Evolutionary conservation across 2,888 invertebrate species (phyloP).

Genomic region (Rambutsinella grinnellia): DNA sequence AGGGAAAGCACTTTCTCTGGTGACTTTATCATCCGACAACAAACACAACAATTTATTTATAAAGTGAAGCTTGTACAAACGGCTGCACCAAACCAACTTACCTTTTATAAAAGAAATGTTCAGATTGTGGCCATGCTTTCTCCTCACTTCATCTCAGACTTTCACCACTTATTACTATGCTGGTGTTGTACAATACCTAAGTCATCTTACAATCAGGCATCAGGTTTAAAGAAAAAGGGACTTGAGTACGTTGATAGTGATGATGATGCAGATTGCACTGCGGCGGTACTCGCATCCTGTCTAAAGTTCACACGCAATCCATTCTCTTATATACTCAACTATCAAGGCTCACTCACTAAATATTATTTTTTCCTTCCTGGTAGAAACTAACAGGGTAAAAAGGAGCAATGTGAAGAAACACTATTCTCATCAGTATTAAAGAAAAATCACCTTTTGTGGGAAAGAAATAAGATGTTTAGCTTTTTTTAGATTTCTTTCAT

Average conservation of each 20-base stretch:
- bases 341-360: too few relatives aligned
- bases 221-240: not conserved
- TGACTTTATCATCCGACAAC: not conserved
- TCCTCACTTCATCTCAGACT: not conserved
- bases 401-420: too few relatives aligned
- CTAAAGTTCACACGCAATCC: not conserved
- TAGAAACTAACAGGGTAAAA: too few relatives aligned
- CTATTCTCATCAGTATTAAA: too few relatives aligned
- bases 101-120: not conserved
- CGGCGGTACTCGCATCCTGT: constrained; percentile 16
- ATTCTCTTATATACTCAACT: too few relatives aligned
- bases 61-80: not conserved
- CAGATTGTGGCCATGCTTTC: not conserved
- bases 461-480: too few relatives aligned
- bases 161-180: not conserved
- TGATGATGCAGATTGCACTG: constrained; percentile 44
- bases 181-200: not conserved
- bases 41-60: not conserved
- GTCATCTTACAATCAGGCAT: constrained; percentile 1
- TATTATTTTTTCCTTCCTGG: too few relatives aligned
- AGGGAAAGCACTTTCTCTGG: not conserved
- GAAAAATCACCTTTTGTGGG: too few relatives aligned
- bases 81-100: not conserved
- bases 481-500: too few relatives aligned
- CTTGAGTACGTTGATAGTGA: not conserved